Percentiles rank a stretch among this genome's conserved stretches.
phyloP scores from a whole-genome alignment of 2,888 invertebrate genomes.

The Agrochola litura region DNA sequence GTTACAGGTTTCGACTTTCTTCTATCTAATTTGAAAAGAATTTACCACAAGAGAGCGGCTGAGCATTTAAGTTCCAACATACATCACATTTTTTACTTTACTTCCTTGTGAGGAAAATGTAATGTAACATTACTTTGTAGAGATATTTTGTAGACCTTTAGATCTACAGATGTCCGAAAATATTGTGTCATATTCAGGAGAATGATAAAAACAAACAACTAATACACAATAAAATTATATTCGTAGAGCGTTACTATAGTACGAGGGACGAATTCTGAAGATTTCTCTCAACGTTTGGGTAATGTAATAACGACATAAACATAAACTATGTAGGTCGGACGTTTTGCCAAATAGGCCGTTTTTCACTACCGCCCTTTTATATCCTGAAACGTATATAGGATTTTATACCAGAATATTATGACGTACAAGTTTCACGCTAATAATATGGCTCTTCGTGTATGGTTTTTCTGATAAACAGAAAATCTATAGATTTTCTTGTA shows the following conservation, averaged over 20 bases:
- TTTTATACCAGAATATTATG: constrained; percentile 21
- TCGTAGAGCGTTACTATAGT: constrained; percentile 67
- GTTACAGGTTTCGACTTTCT: constrained; percentile 52
- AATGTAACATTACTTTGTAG: constrained; percentile 5
- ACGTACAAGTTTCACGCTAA: constrained; percentile 4
- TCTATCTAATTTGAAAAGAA: constrained; percentile 44
- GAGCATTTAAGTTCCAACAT: constrained; percentile 33
- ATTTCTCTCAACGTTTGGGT: constrained; percentile 56
- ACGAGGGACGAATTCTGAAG: constrained; percentile 77
- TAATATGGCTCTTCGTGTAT: background rate
- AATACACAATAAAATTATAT: constrained; percentile 72
- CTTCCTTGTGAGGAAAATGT: constrained; percentile 1
- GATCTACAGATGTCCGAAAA: constrained; percentile 10
- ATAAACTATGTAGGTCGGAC: constrained; percentile 70
- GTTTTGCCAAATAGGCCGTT: constrained; percentile 70
- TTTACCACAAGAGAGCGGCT: constrained; percentile 48
- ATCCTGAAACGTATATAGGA: constrained; percentile 12
- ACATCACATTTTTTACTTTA: constrained; percentile 25
- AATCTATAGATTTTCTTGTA: background rate
- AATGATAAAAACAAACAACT: constrained; percentile 73
- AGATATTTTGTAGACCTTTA: background rate
- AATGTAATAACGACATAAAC: constrained; percentile 57
- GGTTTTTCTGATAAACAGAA: background rate
- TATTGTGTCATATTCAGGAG: constrained; percentile 18
- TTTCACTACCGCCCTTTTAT: constrained; percentile 33